phyloP scores from a whole-genome alignment of 2,888 invertebrate genomes.

The Cryptocephalus moraei region DNA sequence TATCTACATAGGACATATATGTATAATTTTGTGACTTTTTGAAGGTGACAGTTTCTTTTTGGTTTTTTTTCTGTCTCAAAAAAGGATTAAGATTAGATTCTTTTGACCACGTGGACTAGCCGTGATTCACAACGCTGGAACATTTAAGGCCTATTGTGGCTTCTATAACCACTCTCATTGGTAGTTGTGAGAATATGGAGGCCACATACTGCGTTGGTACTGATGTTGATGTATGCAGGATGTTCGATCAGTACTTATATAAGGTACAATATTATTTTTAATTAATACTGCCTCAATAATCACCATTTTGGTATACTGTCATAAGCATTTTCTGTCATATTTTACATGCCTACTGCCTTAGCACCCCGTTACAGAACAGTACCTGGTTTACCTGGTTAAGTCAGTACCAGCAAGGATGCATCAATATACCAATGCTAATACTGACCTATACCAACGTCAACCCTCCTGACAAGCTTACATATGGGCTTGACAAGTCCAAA shows the following conservation, averaged over 20 bases:
- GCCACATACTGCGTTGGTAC: constrained; percentile 52
- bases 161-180: constrained; percentile 42
- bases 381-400: too few relatives aligned
- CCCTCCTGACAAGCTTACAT: too few relatives aligned
- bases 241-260: constrained; percentile 57
- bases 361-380: too few relatives aligned
- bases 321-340: too few relatives aligned
- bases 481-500: too few relatives aligned
- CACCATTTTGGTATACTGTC: too few relatives aligned
- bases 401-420: too few relatives aligned
- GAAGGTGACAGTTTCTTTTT: constrained; percentile 2
- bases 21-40: constrained; percentile 4
- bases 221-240: constrained; percentile 50
- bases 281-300: too few relatives aligned
- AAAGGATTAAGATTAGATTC: constrained; percentile 17
- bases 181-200: constrained; percentile 48
- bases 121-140: constrained; percentile 37
- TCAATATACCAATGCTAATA: too few relatives aligned
- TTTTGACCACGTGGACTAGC: constrained; percentile 26
- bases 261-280: constrained; percentile 37
- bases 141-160: constrained; percentile 42
- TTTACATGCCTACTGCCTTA: too few relatives aligned
- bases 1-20: background rate
- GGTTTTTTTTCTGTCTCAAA: constrained; percentile 8
- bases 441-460: too few relatives aligned